Percentiles rank a stretch among this genome's conserved stretches.
Evolutionary conservation across 2,888 invertebrate genomes (phyloP).

Genomic region (Pyrrhia umbra): DNA sequence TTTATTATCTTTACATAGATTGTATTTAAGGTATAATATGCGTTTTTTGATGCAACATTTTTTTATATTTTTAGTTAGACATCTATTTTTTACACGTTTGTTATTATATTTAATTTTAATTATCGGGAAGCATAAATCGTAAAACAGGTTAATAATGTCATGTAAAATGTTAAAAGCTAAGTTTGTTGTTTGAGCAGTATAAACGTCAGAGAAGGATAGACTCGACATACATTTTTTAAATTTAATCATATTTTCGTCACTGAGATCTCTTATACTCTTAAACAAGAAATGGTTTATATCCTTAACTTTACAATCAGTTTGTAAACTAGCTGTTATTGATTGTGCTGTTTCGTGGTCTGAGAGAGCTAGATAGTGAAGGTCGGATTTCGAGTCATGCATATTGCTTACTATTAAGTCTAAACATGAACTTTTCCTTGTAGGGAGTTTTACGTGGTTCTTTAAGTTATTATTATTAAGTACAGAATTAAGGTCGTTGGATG

Average conservation of each 20-base stretch:
- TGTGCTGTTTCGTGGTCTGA: slow-evolving; percentile 18
- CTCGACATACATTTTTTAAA: slow-evolving; percentile 6
- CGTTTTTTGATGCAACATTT: too few species aligned
- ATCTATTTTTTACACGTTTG: neutral
- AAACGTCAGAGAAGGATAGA: slow-evolving; percentile 8
- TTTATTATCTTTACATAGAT: too few species aligned
- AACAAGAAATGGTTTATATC: neutral
- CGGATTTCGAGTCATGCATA: neutral
- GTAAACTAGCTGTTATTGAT: neutral
- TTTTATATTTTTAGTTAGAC: too few species aligned
- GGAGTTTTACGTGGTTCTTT: neutral
- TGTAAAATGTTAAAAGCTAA: slow-evolving; percentile 8
- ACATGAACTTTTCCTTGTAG: slow-evolving; percentile 7
- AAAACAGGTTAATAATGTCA: slow-evolving; percentile 4
- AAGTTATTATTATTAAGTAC: neutral
- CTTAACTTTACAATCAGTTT: slow-evolving; percentile 1
- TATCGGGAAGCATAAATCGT: slow-evolving; percentile 4
- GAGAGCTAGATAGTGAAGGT: slow-evolving; percentile 4
- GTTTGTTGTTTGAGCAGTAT: slow-evolving; percentile 9
- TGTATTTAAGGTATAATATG: too few species aligned
- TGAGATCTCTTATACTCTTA: slow-evolving; percentile 7
- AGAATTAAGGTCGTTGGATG: neutral
- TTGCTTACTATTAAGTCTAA: slow-evolving; percentile 8
- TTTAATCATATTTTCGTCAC: slow-evolving; percentile 6
- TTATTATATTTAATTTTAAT: neutral